These are phyloP conservation scores for Penaeus vannamei DNA, from an alignment of 1,140 invertebrate species.

Conservation along the genomic window DNA sequence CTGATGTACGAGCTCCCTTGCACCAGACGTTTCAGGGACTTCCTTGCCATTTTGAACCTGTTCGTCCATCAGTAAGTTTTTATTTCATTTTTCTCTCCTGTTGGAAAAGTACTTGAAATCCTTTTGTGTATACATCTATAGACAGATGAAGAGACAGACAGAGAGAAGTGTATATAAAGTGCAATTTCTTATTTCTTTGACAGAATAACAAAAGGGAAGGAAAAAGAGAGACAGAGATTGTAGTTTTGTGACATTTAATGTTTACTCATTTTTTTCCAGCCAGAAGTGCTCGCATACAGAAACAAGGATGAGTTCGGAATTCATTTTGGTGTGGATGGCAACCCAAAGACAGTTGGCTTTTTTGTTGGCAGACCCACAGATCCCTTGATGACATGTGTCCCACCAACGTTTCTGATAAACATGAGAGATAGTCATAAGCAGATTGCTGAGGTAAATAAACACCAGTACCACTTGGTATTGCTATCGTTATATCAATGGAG, in stretches of 20 bases:
- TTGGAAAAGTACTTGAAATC: background rate
- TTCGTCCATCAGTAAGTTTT: slow-evolving; percentile 68
- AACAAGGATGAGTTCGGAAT: slow-evolving; percentile 75
- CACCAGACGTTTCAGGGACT: background rate
- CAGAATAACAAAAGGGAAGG: too few relatives aligned
- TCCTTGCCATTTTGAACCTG: slow-evolving; percentile 64
- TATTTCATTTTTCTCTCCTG: background rate
- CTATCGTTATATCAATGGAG: background rate
- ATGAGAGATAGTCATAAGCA: slow-evolving; percentile 71
- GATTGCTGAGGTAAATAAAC: slow-evolving; percentile 70
- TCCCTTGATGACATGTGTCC: slow-evolving; percentile 70
- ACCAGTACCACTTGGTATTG: background rate
- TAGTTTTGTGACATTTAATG: background rate
- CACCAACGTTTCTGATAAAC: slow-evolving; percentile 70
- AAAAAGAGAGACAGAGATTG: too few relatives aligned
- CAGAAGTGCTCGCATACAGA: slow-evolving; percentile 71
- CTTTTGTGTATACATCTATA: background rate
- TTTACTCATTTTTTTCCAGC: slow-evolving; percentile 69
- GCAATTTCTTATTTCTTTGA: too few relatives aligned
- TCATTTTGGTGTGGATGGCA: slow-evolving; percentile 72
- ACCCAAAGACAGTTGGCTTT: slow-evolving; percentile 73
- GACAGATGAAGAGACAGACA: too few relatives aligned
- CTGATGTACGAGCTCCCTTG: background rate
- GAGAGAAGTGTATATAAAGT: too few relatives aligned
- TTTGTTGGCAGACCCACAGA: slow-evolving; percentile 70